Evolutionary conservation across 2,888 invertebrate species (phyloP), one percentile per base, ranked within the genome.

Genomic region (Drosophila longiperda): DNA sequence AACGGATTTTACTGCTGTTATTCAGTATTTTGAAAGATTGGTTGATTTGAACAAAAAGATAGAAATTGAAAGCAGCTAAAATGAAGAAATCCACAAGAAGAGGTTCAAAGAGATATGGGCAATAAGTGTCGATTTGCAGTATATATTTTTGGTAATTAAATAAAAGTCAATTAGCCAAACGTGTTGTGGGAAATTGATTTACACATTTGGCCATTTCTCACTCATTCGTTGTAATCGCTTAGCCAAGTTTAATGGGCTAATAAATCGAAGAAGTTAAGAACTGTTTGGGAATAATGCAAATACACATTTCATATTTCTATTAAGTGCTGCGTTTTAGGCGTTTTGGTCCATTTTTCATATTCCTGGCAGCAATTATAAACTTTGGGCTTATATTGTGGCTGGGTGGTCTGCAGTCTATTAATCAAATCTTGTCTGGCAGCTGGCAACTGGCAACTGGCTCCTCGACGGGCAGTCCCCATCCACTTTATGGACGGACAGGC

Each of bases 321-420:
- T 8, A n/a, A 29, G 8, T 29, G 11, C 8, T 15, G 4, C n/a
- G 6, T 29, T 29, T 23, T 45, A 15, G 11, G 38, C 29, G 23
- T 40, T 23, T 68, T 55, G 29, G 29, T 55, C 29, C n/a, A 52
- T 34, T 67, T 53, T 52, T 58, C 45, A 66, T 70, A 60, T 58
- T 58, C 48, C 26, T 42, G 55, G 57, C 53, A 73, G 49, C 75
- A 82, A 80, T 71, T 76, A 85, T 70, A 79, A 77, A 77, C 79
- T 72, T 57, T 63, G 63, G 68, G 49, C 66, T 34, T 53, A 34
- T 20, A 6, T 66, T 74, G 80, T 83, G 87, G 82, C 84, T 89
- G 89, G 86, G 87, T 89, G 89, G 87, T 70, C 80, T 12, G 57
- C 32, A 29, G 53, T 49, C 73, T 52, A 89, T 87, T 87, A 87